Evolutionary conservation across 2,888 invertebrate genomes (phyloP).

Genomic region (Polyommatus iphigenia): DNA sequence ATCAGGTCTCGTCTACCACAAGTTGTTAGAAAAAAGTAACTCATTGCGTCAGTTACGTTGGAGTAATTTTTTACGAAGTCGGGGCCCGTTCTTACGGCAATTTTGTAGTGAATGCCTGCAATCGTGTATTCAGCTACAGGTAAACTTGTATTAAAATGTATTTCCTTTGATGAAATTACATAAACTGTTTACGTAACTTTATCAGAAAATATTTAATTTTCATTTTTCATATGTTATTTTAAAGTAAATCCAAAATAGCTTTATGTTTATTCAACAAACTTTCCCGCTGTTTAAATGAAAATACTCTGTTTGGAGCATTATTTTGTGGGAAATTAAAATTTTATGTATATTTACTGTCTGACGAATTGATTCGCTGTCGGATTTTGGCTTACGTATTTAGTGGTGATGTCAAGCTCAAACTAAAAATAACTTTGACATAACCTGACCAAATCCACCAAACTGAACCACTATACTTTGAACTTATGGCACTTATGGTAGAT

Average conservation of each 20-base stretch:
- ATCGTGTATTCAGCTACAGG: not conserved
- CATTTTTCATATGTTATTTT: not conserved
- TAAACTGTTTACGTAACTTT: not conserved
- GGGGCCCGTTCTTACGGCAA: not conserved
- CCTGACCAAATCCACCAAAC: too few species aligned
- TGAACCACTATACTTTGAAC: too few species aligned
- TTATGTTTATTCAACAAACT: not conserved
- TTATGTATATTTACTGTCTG: too few species aligned
- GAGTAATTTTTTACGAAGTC: not conserved
- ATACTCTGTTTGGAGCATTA: not conserved
- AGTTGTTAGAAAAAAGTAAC: too few species aligned
- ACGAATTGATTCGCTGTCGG: too few species aligned
- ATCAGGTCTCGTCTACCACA: too few species aligned
- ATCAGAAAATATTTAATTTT: not conserved
- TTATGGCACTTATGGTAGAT: too few species aligned
- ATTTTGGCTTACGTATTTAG: too few species aligned
- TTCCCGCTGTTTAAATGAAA: not conserved
- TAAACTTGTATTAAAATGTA: not conserved
- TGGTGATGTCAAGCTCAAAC: too few species aligned
- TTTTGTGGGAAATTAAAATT: too few species aligned
- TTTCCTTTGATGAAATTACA: not conserved
- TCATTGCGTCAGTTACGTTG: not conserved
- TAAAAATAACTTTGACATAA: too few species aligned
- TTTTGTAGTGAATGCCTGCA: not conserved
- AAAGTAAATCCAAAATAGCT: not conserved